Base-by-base conservation (phyloP, 2,888 invertebrate species). In the Volucella zonaria region DNA sequence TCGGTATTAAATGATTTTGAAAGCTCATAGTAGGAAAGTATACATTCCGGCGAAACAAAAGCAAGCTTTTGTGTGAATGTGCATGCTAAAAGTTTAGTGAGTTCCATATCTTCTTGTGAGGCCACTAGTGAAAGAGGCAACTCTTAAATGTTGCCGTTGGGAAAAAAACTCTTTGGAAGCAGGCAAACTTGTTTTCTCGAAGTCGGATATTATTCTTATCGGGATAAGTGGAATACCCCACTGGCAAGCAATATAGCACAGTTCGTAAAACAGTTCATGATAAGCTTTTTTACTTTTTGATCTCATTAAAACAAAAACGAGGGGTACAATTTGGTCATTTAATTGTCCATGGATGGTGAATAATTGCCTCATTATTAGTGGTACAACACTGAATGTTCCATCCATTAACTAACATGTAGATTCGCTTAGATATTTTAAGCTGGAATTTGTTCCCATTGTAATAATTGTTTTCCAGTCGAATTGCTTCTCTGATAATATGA, bases 401-500 rank as follows among this genome's bases (percentile, higher is more conserved):
- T 58, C 40, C 58, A 58, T 58, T 15, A 58, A 9, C 58, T 40
- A 58, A 58, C 58, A 58, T 42, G 58, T 40, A 14, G 42, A 40
- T 58, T 58, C 58, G 58, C 58, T 58, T 58, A 58, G 40, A 11
- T 42, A 15, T 58, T 58, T 42, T 15, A 42, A 58, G 11, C 58
- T 58, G 14, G 15, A 42, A 58, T 42, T 58, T 9, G n/a, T n/a
- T n/a, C n/a, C n/a, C n/a, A n/a, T n/a, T n/a, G n/a, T n/a, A n/a
- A n/a, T n/a, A n/a, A n/a, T n/a, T n/a, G n/a, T n/a, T n/a, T n/a
- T n/a, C n/a, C n/a, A n/a, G n/a, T n/a, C n/a, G n/a, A n/a, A n/a
- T n/a, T n/a, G n/a, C n/a, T n/a, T n/a, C n/a, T n/a, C n/a, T n/a
- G n/a, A n/a, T n/a, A n/a, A n/a, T n/a, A n/a, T n/a, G n/a, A n/a